Conservation (phyloP, 2,888 invertebrate genomes). For the Psylliodes chrysocephalus region DNA sequence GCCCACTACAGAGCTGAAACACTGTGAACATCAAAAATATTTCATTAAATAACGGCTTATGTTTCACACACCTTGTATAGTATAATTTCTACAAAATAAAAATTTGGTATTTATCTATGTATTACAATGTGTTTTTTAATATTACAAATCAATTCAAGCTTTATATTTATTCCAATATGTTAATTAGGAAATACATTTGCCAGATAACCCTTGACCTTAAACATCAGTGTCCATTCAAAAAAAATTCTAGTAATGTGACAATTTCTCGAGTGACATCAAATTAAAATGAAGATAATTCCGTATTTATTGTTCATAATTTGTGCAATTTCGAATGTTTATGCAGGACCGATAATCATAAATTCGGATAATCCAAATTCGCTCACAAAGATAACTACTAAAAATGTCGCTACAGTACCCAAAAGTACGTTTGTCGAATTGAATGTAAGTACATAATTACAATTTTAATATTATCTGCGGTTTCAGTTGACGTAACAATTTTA, state of each 20-base stretch:
- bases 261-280: not conserved
- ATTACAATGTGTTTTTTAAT: too few species aligned
- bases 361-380: constrained; percentile 33
- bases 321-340: not conserved
- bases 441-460: not conserved
- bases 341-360: constrained; percentile 26
- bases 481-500: constrained; percentile 57
- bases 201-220: not conserved
- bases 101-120: too few species aligned
- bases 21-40: too few species aligned
- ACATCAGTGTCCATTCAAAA: not conserved
- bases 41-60: too few species aligned
- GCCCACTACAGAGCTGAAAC: too few species aligned
- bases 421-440: constrained; percentile 28
- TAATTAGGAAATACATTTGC: not conserved
- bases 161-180: not conserved
- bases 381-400: constrained; percentile 39
- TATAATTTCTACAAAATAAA: too few species aligned
- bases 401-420: constrained; percentile 36
- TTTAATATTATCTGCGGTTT: constrained; percentile 45
- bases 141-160: not conserved
- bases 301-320: constrained; percentile 6
- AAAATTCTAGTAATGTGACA: not conserved
- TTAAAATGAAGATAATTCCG: constrained; percentile 3
- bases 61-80: too few species aligned